A percentile compares a stretch with the other conserved stretches of the same genome.
Conservation (phyloP, 2,797 vertebrate genomes). For the Falco columbarius region DNA sequence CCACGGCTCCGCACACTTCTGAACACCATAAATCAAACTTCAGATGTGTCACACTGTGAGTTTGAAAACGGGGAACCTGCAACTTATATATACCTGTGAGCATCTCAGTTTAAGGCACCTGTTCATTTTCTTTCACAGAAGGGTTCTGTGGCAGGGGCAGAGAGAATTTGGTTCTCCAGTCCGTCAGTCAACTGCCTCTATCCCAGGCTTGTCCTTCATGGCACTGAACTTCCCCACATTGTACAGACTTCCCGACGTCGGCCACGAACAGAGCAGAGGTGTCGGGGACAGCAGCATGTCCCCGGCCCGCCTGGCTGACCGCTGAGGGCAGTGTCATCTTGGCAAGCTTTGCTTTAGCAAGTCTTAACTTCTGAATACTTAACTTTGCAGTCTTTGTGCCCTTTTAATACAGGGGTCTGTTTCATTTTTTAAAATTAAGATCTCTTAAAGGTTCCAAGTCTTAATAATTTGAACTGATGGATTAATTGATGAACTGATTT, state of each 20-base stretch:
- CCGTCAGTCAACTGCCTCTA: background rate
- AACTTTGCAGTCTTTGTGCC: background rate
- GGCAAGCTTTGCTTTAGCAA: background rate
- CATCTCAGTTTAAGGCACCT: background rate
- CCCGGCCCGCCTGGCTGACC: background rate
- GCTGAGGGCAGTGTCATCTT: background rate
- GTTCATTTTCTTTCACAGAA: background rate
- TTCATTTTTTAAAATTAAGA: background rate
- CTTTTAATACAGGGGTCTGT: background rate
- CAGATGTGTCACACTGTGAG: background rate
- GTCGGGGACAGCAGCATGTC: background rate
- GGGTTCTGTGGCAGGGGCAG: background rate
- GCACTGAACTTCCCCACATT: background rate
- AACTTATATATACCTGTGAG: background rate
- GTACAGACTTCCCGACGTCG: background rate
- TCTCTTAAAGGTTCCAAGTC: background rate
- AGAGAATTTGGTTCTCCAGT: background rate
- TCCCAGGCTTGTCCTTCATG: background rate
- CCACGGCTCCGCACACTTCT: background rate
- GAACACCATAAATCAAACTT: background rate
- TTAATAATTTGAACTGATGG: background rate
- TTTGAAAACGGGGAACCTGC: background rate
- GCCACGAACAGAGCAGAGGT: background rate
- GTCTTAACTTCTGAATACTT: background rate
- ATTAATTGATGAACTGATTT: constrained; percentile 2